Base-by-base conservation (phyloP, 2,797 vertebrate genomes). In the Spatula clypeata region DNA sequence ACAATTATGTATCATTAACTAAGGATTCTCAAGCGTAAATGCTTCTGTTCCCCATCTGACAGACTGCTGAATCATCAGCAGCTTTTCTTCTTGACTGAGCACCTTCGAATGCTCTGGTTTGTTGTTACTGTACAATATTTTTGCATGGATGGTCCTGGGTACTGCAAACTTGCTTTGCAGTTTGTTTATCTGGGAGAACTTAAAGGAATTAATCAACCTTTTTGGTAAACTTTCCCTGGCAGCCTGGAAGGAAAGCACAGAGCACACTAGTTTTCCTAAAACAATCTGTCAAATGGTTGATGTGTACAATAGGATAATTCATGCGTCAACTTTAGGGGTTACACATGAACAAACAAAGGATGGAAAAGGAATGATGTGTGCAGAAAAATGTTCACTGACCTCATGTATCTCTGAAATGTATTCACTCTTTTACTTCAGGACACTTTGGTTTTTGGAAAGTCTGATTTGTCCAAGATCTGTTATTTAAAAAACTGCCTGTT, bases 211-310 rank as follows among this genome's bases (percentile, higher is more conserved):
- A 62, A 61, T 85, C 91, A 91, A 38, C 18, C 34, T 70, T 87
- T 79, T 76, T 93, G 79, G 84, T 55, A 47, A 90, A 82, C 11
- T 57, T 54, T 42, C 92, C 57, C 70, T 92, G 92, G 66, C 91
- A 94, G 69, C 27, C 70, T 91, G 70, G 62, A 85, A 73, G 51
- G 70, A 74, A 82, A 84, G 64, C 20, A 42, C 65, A 58, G 27
- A 55, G 31, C 60, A 64, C 15, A 8, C 11, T 31, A 83, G 64
- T 64, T 92, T 89, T 77, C 60, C 54, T 83, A 69, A 93, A 96
- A 89, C 87, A 95, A 65, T 60, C 83, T 86, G 55, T 88, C 86
- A 49, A 73, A 80, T 38, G 82, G 20, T 18, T 69, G 80, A 55
- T 88, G 40, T 17, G 79, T 49, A 67, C 79, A 88, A 82, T 67